Evolutionary conservation across 1,140 invertebrate species (phyloP).

Genomic region (Leucophenga varia): DNA sequence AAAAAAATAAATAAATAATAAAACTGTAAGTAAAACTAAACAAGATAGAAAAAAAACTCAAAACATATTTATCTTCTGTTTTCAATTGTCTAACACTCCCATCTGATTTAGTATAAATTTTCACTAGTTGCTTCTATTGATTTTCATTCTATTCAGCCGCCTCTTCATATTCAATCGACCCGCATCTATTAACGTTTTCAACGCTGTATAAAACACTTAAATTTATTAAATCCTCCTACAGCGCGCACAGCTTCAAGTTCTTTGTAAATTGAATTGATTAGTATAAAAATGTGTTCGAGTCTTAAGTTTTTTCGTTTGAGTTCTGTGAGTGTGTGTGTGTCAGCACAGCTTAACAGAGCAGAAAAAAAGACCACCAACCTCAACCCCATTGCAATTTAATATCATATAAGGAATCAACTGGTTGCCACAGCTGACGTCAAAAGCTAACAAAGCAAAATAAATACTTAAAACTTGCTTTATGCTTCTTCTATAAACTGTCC

Average conservation of each 20-base stretch:
- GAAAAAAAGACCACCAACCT: constrained; percentile 3
- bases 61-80: constrained; percentile 8
- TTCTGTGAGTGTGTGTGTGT: too few relatives aligned
- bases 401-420: too few relatives aligned
- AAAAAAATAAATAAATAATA: constrained; percentile 14
- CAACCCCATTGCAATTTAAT: too few relatives aligned
- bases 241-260: constrained; percentile 8
- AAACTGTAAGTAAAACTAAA: constrained; percentile 9
- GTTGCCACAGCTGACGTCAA: constrained; percentile 19
- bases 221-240: constrained; percentile 28
- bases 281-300: constrained; percentile 13
- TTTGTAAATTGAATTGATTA: constrained; percentile 54
- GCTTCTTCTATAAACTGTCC: neutral
- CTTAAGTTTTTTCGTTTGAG: too few relatives aligned
- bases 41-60: constrained; percentile 1
- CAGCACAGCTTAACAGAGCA: too few relatives aligned
- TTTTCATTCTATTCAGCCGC: too few relatives aligned
- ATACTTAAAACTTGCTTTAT: too few relatives aligned
- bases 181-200: neutral
- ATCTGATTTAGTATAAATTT: too few relatives aligned
- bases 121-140: too few relatives aligned
- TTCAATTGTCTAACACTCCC: too few relatives aligned
- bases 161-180: neutral
- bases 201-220: constrained; percentile 27
- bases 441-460: too few relatives aligned